Base-by-base conservation (phyloP, 92 coral and sea anemone species). In the Plumapathes pennacea region DNA sequence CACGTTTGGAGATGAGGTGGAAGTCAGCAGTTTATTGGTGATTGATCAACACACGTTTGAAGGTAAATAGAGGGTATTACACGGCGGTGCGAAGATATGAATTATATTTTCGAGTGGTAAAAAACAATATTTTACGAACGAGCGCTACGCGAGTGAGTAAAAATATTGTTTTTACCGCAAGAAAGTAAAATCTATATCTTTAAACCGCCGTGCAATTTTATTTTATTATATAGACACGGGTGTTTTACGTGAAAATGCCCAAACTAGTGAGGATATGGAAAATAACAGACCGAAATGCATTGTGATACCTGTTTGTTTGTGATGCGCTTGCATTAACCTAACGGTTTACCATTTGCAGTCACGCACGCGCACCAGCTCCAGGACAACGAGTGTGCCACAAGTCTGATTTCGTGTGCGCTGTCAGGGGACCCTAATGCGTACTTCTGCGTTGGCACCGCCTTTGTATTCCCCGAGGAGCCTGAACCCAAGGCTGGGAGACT, bases 1-100 rank as follows among this genome's bases (percentile, higher is more conserved):
- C 50, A 91, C 97, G 21, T 91, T 91, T 71, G 97, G 97, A 17
- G 95, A 91, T 69, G 96, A 91, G 39, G 86, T 91, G 33, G 97
- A 91, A 56, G 78, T 81, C 45, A 78, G 90, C 21, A 88, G 98
- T 52, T 63, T 92, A 51, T 62, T 92, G 54, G 63, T 92, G 38
- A 48, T 92, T 38, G 98, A 92, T 46, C 98, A 92, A 53, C 96
- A 92, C 85, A 90, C 97, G 12, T 90, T 90, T 62, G 97, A 90
- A 86, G 97, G 97, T 90, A n/a, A n/a, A n/a, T n/a, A n/a, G n/a
- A n/a, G n/a, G n/a, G n/a, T n/a, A n/a, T n/a, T n/a, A n/a, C n/a
- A n/a, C n/a, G n/a, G n/a, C n/a, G n/a, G n/a, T n/a, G n/a, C n/a
- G n/a, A n/a, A n/a, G n/a, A n/a, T n/a, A n/a, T n/a, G n/a, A n/a